Conservation (phyloP, 2,888 invertebrate genomes). For the Allacma fusca region DNA sequence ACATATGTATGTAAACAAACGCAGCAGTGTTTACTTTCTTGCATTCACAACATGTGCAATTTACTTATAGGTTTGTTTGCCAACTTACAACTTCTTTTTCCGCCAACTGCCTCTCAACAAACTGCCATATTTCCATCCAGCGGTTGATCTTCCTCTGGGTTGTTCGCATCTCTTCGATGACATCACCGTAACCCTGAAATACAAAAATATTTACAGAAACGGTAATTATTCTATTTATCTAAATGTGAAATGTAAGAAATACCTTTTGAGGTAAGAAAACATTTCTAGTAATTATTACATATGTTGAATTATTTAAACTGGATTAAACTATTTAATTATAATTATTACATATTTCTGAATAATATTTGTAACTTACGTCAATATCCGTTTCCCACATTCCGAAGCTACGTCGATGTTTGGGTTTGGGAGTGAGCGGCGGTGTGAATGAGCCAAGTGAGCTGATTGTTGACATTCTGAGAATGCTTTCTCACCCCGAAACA, state of each 20-base stretch:
- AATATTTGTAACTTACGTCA: no score
- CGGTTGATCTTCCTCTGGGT: slow-evolving; percentile 34
- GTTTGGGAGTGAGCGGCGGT: slow-evolving; percentile 31
- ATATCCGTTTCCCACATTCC: slow-evolving; percentile 34
- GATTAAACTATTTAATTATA: no score
- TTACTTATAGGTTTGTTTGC: no score
- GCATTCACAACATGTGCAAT: no score
- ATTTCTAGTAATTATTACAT: no score
- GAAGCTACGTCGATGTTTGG: not conserved
- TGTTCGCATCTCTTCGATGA: slow-evolving; percentile 32
- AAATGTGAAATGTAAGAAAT: no score
- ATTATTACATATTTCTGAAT: no score
- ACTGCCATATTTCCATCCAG: slow-evolving; percentile 33
- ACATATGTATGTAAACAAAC: no score
- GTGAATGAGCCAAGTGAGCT: slow-evolving; percentile 25
- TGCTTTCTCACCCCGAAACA: not conserved
- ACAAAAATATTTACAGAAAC: not conserved
- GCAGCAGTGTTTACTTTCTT: no score
- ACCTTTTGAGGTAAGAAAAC: no score
- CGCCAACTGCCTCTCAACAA: slow-evolving; percentile 17
- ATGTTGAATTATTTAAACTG: no score
- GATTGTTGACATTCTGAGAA: slow-evolving; percentile 20
- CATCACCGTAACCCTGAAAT: slow-evolving; percentile 27
- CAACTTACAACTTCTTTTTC: slow-evolving; percentile 19
- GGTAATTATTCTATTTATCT: no score